Percentiles rank a stretch among this genome's conserved stretches.
These are phyloP conservation scores for Elanus axillaris DNA, from an alignment of 2,113 vertebrate species.

Conservation along the genomic window DNA sequence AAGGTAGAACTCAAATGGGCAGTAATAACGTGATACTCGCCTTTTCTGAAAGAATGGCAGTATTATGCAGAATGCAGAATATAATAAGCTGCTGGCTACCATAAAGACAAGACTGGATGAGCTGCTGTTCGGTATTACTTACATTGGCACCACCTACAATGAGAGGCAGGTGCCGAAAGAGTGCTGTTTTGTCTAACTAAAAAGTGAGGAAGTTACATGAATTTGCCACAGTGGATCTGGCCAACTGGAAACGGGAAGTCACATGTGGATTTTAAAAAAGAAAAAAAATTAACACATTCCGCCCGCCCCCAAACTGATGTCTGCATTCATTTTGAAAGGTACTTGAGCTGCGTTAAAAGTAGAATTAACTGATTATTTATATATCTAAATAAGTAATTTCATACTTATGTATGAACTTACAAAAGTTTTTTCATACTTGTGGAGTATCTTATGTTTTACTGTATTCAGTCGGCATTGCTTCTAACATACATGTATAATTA, in stretches of 20 bases:
- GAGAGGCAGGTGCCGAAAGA: not conserved
- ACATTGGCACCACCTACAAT: not conserved
- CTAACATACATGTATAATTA: not conserved
- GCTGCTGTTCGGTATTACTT: not conserved
- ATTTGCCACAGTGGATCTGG: not conserved
- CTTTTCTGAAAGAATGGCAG: not conserved
- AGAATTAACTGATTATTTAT: not conserved
- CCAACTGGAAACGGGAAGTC: not conserved
- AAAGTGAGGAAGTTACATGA: not conserved
- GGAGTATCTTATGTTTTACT: not conserved
- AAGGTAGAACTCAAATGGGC: not conserved
- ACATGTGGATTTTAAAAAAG: not conserved
- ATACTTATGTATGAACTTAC: too few relatives aligned
- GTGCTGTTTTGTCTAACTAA: not conserved
- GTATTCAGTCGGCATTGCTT: not conserved
- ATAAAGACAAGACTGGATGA: not conserved
- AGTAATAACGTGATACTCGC: accelerated
- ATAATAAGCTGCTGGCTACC: not conserved
- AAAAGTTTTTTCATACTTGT: not conserved
- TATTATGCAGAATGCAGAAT: not conserved
- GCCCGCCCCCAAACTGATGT: not conserved
- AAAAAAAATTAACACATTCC: too few relatives aligned
- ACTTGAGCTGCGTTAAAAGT: not conserved
- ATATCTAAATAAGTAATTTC: not conserved
- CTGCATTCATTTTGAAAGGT: not conserved